These are phyloP conservation scores for Triplophysa tibetana DNA, from an alignment of 2,113 vertebrate species.

Conservation along the genomic window DNA sequence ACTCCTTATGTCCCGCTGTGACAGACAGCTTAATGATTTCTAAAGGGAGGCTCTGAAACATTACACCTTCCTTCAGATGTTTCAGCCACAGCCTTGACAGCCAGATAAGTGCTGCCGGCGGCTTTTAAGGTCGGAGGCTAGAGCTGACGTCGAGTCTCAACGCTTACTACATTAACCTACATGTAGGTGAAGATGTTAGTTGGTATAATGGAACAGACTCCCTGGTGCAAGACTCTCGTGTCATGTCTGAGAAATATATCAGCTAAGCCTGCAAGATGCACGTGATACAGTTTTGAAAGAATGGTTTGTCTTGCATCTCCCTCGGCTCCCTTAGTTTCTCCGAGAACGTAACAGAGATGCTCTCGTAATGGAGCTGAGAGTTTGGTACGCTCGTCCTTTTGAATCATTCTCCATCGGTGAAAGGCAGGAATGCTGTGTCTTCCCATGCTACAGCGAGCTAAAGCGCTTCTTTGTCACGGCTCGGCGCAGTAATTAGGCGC, in stretches of 20 bases:
- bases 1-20: slow-evolving; percentile 14
- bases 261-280: background rate
- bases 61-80: slow-evolving; percentile 33
- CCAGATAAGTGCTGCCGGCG: slow-evolving; percentile 28
- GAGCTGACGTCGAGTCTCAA: background rate
- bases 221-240: background rate
- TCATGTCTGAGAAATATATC: background rate
- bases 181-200: slow-evolving; percentile 6
- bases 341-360: slow-evolving; percentile 9
- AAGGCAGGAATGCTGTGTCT: background rate
- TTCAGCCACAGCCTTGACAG: slow-evolving; percentile 30
- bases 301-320: background rate
- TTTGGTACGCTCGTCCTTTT: background rate
- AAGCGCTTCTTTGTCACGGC: slow-evolving; percentile 26
- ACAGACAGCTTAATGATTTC: slow-evolving; percentile 37
- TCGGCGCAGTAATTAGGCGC: slow-evolving; percentile 32
- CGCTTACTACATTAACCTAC: slow-evolving; percentile 20
- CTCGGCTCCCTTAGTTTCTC: background rate
- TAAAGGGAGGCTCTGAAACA: slow-evolving; percentile 21
- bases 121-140: slow-evolving; percentile 4
- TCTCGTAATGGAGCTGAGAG: background rate
- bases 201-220: background rate
- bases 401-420: background rate
- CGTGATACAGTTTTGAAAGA: background rate
- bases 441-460: background rate